Evolutionary conservation across 2,888 invertebrate genomes (phyloP), one percentile per base, ranked within the genome.

Genomic region (Stratiomys singularior): DNA sequence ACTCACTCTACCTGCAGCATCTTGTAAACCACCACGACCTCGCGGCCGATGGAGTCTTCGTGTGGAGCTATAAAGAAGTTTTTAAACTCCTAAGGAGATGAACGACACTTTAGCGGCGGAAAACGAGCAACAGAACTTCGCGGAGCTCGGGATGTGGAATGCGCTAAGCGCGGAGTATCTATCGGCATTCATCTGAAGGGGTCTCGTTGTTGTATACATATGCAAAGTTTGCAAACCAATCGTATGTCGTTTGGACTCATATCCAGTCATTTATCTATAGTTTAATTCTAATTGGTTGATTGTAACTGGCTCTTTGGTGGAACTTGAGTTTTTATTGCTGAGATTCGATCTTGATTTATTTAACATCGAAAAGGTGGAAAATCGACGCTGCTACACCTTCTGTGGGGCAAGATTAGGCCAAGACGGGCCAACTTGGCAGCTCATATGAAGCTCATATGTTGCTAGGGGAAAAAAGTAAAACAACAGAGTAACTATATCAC

Each of bases 31-130:
- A 52, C 52, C 15, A 15, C 52, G 18, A 15, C 52, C 52, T 4
- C 52, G 52, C 4, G 4, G 52, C 4, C 7, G 52, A 18, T 52
- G 52, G 52, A 52, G 52, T 18, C 52, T 52, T 52, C 37, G 37
- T 52, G 52, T 52, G 18, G 52, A n/a, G 52, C 52, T 52, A 18
- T 52, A 18, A 52, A 52, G 52, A 52, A 52, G 52, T 52, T 52
- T 52, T 13, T 52, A 52, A 18, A 13, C 52, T 52, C 52, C 52
- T 52, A 52, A 52, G 52, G 52, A 52, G 52, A 52, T 52, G 52
- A 52, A 52, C 52, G 52, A 52, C 52, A 52, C 52, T 52, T 52
- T 52, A 52, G 18, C 52, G 52, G 15, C 15, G 52, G 18, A 52
- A 13, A 18, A 52, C 7, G 15, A 13, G 18, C 52, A 52, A 52